Conservation (phyloP, 1,140 invertebrate genomes). For the Lepidurus apus region DNA sequence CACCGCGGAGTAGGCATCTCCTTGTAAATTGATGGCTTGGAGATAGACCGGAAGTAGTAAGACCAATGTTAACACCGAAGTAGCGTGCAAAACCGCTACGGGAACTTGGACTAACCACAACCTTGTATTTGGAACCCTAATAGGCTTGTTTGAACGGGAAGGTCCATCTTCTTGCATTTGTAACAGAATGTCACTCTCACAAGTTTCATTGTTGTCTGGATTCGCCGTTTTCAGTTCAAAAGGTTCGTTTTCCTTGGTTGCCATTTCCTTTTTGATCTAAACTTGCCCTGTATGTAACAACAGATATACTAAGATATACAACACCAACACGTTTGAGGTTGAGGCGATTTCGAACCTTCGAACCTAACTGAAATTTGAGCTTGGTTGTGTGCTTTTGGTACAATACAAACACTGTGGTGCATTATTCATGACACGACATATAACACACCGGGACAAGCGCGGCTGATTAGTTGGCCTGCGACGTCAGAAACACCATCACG, state of each 20-base stretch:
- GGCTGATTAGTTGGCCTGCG: not conserved
- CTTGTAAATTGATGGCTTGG: not conserved
- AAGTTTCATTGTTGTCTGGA: not conserved
- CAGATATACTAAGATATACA: not conserved
- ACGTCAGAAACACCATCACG: not conserved
- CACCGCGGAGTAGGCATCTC: conserved; percentile 8
- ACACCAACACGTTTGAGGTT: not conserved
- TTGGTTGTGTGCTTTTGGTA: not conserved
- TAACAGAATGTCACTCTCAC: not conserved
- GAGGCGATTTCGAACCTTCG: not conserved
- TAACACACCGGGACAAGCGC: not conserved
- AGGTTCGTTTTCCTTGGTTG: not conserved
- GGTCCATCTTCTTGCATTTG: not conserved
- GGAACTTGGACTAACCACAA: not conserved
- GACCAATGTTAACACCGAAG: not conserved
- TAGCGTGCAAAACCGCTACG: not conserved
- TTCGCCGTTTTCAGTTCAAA: not conserved
- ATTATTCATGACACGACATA: conserved; percentile 10
- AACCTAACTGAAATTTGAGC: not conserved
- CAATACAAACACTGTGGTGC: not conserved
- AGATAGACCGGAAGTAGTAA: not conserved
- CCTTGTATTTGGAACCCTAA: not conserved
- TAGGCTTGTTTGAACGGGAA: not conserved
- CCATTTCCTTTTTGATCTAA: not conserved
- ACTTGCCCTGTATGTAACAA: not conserved